Evolutionary conservation across 2,113 vertebrate genomes (phyloP).

Genomic region (Semnornis frantzii): DNA sequence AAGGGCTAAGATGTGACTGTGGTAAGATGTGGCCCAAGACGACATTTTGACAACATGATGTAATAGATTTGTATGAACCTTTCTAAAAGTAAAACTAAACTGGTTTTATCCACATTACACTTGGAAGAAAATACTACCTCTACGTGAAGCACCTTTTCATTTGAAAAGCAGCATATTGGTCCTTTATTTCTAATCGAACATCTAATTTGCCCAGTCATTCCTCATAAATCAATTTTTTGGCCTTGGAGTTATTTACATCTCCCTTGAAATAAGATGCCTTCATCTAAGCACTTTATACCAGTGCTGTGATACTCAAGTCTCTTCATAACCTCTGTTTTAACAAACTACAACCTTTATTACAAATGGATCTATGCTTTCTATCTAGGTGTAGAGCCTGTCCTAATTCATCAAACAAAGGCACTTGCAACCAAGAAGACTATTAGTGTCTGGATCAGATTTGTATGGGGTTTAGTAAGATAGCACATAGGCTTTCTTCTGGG

Average conservation of each 20-base stretch:
- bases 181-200: neutral
- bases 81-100: neutral
- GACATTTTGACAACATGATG: neutral
- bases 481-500: neutral
- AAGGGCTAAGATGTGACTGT: neutral
- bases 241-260: neutral
- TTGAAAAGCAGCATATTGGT: neutral
- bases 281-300: neutral
- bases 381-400: neutral
- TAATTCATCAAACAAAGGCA: neutral
- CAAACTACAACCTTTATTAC: neutral
- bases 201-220: neutral
- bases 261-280: neutral
- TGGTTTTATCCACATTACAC: neutral
- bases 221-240: neutral
- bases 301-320: neutral
- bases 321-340: neutral
- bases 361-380: neutral
- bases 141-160: neutral
- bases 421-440: neutral
- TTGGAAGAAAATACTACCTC: neutral
- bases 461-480: neutral
- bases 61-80: neutral
- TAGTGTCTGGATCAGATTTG: neutral
- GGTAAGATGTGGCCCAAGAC: neutral